Percentiles rank a stretch among this genome's conserved stretches.
Conservation (phyloP, 2,888 invertebrate genomes). For the Hanleya hanleyi region DNA sequence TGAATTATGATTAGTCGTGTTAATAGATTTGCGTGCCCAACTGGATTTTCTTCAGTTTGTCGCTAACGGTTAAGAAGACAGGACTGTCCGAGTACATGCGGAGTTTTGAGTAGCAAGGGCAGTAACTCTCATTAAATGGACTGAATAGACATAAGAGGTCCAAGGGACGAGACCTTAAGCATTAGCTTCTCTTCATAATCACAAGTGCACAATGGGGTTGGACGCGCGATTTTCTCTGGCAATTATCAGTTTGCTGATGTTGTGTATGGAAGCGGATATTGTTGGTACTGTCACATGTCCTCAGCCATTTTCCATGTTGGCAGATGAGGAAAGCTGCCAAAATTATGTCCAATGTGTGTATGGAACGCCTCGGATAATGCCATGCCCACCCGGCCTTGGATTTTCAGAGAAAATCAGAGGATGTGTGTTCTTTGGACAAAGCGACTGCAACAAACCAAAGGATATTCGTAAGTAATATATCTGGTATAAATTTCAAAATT, state of each 20-base stretch:
- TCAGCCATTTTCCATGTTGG: not conserved
- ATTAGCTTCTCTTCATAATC: no score
- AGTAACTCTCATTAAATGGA: not conserved
- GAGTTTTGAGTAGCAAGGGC: no score
- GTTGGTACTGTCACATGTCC: not conserved
- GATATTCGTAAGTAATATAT: no score
- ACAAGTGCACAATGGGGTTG: no score
- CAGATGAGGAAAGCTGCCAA: not conserved
- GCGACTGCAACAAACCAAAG: no score
- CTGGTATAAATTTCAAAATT: no score
- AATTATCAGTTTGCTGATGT: not conserved
- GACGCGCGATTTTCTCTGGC: not conserved
- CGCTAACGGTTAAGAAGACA: not conserved
- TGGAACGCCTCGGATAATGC: not conserved
- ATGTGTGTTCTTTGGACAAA: not conserved
- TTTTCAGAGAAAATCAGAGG: not conserved
- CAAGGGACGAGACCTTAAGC: not conserved
- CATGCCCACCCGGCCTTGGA: not conserved
- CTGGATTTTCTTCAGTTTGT: not conserved
- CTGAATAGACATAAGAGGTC: not conserved
- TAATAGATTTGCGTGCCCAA: not conserved
- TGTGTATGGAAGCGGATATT: not conserved
- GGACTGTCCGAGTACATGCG: no score
- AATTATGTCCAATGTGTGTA: not conserved
- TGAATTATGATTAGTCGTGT: not conserved